Evolutionary conservation across 2,888 invertebrate genomes (phyloP).

Genomic region (Lydus trimaculatus): DNA sequence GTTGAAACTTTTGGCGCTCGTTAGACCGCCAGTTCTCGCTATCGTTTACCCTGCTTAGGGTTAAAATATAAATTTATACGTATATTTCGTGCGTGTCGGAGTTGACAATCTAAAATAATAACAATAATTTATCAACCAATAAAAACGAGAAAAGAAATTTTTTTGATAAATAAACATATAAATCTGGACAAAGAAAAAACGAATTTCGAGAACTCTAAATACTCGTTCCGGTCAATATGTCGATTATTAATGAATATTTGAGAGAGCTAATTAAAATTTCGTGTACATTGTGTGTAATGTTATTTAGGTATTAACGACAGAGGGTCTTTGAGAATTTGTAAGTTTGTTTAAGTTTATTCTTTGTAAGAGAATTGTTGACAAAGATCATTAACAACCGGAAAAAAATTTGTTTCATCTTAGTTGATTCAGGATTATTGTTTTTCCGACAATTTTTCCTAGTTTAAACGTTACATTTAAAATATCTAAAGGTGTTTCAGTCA

Average conservation of each 20-base stretch:
- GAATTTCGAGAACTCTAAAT: too few relatives aligned
- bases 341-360: neutral
- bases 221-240: neutral
- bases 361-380: too few relatives aligned
- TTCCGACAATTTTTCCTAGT: neutral
- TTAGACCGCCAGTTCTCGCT: neutral
- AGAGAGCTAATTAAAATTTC: neutral
- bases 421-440: neutral
- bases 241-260: neutral
- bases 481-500: neutral
- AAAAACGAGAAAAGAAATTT: neutral
- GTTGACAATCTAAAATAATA: neutral
- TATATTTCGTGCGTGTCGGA: neutral
- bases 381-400: neutral
- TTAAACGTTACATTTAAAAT: neutral
- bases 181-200: too few relatives aligned
- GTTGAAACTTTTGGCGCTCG: slow-evolving; percentile 5
- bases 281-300: neutral
- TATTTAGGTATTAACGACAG: neutral
- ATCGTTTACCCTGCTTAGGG: slow-evolving; percentile 2
- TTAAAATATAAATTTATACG: neutral
- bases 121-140: neutral
- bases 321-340: neutral
- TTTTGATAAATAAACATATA: neutral
- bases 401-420: neutral